Evolutionary conservation across 64 coral and sea anemone species (phyloP).

Genomic region (Catalaphyllia jardinei): DNA sequence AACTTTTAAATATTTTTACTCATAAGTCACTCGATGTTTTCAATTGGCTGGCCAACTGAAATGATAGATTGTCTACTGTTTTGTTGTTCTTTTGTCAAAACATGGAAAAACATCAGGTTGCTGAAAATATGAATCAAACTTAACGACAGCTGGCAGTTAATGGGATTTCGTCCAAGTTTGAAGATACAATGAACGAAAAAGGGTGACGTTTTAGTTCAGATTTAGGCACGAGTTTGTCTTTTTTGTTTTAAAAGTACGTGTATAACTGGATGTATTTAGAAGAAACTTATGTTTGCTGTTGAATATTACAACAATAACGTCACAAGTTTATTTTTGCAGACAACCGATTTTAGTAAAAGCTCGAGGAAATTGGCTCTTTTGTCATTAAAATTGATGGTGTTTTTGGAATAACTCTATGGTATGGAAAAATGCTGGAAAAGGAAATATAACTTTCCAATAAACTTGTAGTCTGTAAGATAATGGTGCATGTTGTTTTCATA

Average conservation of each 20-base stretch:
- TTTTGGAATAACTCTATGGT: not conserved
- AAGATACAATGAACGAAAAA: not conserved
- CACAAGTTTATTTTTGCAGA: constrained; percentile 19
- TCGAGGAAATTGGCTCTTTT: not conserved
- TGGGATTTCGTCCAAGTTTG: not conserved
- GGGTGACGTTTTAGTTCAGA: too few relatives aligned
- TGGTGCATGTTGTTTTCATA: not conserved
- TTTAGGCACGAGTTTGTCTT: too few relatives aligned
- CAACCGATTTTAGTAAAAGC: not conserved
- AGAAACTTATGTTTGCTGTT: constrained; percentile 14
- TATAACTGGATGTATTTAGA: not conserved
- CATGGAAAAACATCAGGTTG: constrained; percentile 9
- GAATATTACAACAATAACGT: constrained; percentile 30
- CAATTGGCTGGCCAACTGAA: constrained; percentile 14
- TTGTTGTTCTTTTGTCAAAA: constrained; percentile 11
- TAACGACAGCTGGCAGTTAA: not conserved
- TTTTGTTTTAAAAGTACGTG: too few relatives aligned
- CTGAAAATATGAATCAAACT: not conserved
- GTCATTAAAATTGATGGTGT: constrained; percentile 34
- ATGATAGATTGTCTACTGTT: not conserved
- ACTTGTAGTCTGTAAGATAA: not conserved
- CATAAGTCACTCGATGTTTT: constrained; percentile 28
- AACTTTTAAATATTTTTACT: constrained; percentile 27
- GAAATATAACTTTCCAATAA: not conserved
- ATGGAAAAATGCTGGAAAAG: not conserved